A percentile compares a stretch with the other conserved stretches of the same genome.
phyloP scores from a whole-genome alignment of 2,888 invertebrate species.

The Drosophila acutilabella region DNA sequence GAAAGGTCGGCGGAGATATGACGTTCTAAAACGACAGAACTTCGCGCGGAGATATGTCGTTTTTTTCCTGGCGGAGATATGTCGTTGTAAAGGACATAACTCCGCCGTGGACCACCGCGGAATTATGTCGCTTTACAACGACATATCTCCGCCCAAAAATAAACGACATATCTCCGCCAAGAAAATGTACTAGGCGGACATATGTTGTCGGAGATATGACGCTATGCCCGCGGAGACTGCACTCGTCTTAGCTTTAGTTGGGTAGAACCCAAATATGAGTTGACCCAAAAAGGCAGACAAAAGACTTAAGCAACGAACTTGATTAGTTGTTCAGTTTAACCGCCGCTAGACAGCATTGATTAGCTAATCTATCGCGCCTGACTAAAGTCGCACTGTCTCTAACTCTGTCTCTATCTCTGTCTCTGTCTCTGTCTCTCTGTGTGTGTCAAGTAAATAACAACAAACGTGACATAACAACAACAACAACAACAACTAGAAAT shows the following conservation, averaged over 20 bases:
- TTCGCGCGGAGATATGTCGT: too few relatives aligned
- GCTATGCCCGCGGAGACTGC: too few relatives aligned
- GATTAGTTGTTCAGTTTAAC: constrained; percentile 47
- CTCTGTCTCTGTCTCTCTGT: constrained; percentile 12
- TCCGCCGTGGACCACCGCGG: too few relatives aligned
- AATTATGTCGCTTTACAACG: too few relatives aligned
- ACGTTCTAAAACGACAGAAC: too few relatives aligned
- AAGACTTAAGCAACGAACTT: constrained; percentile 77
- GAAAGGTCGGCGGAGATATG: too few relatives aligned
- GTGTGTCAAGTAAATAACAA: constrained; percentile 58
- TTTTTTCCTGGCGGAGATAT: too few relatives aligned
- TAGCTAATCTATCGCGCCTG: constrained; percentile 51
- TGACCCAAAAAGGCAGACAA: constrained; percentile 30
- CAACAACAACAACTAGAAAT: constrained; percentile 42
- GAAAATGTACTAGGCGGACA: too few relatives aligned
- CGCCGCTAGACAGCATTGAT: constrained; percentile 25
- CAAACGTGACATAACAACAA: constrained; percentile 33
- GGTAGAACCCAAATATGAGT: constrained; percentile 1
- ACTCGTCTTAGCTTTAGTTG: background rate
- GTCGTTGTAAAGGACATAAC: too few relatives aligned
- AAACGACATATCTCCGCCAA: too few relatives aligned
- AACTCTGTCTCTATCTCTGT: constrained; percentile 13
- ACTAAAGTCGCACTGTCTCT: constrained; percentile 59
- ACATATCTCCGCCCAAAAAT: too few relatives aligned
- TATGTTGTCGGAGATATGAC: too few relatives aligned